These are phyloP conservation scores for Coendou prehensilis DNA, from an alignment of 2,797 vertebrate species.

Conservation along the genomic window DNA sequence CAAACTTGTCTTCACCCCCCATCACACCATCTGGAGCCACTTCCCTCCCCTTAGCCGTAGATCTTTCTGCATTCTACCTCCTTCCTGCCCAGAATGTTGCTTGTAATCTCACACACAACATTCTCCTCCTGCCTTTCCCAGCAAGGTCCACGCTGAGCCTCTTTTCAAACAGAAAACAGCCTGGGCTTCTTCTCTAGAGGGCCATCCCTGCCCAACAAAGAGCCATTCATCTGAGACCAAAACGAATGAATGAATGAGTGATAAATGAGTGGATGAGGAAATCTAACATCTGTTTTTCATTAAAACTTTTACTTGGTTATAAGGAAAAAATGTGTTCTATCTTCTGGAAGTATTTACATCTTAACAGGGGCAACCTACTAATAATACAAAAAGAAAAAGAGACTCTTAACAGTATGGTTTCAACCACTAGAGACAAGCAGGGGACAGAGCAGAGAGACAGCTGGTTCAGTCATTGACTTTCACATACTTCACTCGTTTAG, in stretches of 20 bases:
- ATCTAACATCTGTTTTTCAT: background rate
- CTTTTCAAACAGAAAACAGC: background rate
- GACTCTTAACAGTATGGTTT: background rate
- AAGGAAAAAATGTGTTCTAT: background rate
- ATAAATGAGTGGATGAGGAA: background rate
- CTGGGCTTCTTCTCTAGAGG: background rate
- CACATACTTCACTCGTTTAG: background rate
- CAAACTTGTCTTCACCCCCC: background rate
- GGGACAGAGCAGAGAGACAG: background rate
- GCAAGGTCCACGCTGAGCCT: background rate
- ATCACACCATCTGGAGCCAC: background rate
- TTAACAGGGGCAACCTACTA: background rate
- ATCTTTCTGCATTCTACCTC: background rate
- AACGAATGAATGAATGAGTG: background rate
- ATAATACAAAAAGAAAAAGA: background rate
- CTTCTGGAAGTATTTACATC: conserved; percentile 4
- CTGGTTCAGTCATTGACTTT: background rate
- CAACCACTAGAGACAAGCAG: background rate
- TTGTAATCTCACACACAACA: fast-evolving
- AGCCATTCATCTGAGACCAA: background rate
- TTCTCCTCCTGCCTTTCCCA: background rate
- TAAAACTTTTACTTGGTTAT: conserved; percentile 34
- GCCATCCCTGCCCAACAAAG: background rate
- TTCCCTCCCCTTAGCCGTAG: background rate
- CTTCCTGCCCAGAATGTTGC: background rate